phyloP scores from a whole-genome alignment of 1,140 invertebrate species.

The Eriocheir sinensis region DNA sequence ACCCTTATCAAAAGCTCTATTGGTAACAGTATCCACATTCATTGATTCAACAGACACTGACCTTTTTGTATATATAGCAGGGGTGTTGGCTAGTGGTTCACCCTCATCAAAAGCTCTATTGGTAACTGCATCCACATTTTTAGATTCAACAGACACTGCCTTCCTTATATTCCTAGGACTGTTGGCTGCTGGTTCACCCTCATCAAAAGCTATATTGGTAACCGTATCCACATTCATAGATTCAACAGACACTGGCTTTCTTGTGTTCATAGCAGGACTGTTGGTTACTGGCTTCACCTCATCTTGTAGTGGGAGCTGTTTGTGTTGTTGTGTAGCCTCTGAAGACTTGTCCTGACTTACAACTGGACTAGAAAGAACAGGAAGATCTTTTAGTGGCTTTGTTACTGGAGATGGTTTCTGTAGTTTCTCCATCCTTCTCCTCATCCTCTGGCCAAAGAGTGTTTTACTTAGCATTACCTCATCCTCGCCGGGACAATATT shows the following conservation, averaged over 20 bases:
- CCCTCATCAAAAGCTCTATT: background rate
- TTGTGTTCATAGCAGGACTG: background rate
- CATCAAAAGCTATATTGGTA: background rate
- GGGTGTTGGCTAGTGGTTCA: background rate
- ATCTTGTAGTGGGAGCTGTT: background rate
- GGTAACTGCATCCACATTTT: background rate
- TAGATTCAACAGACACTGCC: background rate
- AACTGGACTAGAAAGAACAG: background rate
- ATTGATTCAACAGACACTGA: no score
- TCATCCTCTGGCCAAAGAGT: constrained; percentile 60
- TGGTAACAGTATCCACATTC: no score
- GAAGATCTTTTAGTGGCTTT: background rate
- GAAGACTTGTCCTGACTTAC: no score
- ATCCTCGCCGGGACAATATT: background rate
- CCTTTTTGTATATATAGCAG: no score
- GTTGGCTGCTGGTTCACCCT: no score
- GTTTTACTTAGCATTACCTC: constrained; percentile 55
- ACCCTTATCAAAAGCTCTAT: background rate
- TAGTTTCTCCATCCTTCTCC: background rate
- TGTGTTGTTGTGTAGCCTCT: background rate
- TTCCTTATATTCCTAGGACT: background rate
- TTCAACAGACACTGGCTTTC: no score
- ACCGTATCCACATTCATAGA: no score
- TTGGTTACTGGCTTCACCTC: background rate
- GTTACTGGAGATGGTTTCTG: background rate